A percentile compares a stretch with the other conserved stretches of the same genome.
phyloP scores from a whole-genome alignment of 1,140 invertebrate genomes.

The Neodiprion fabricii region DNA sequence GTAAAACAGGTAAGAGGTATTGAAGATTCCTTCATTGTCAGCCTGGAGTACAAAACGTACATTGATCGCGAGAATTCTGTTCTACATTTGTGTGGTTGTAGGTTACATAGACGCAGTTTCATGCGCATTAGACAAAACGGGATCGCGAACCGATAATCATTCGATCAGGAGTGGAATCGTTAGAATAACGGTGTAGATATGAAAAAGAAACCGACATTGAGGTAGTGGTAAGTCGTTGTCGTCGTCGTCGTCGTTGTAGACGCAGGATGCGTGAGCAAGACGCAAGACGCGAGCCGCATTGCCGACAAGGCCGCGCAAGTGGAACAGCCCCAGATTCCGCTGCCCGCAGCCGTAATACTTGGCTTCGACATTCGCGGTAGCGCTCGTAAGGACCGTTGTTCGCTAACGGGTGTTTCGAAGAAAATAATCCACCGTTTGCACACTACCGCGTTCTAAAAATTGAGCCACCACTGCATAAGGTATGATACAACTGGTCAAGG shows the following conservation, averaged over 20 bases:
- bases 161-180: not conserved
- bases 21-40: too few species aligned
- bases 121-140: too few species aligned
- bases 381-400: not conserved
- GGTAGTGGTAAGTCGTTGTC: not conserved
- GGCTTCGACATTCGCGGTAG: not conserved
- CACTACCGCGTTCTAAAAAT: too few species aligned
- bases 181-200: not conserved
- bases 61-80: too few species aligned
- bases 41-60: too few species aligned
- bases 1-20: too few species aligned
- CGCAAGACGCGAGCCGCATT: conserved; percentile 15
- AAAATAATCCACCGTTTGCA: too few species aligned
- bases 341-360: not conserved
- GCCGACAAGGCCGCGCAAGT: conserved; percentile 19
- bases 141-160: not conserved
- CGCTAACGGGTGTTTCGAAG: not conserved
- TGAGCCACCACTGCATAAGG: too few species aligned
- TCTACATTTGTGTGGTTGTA: too few species aligned
- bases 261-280: not conserved
- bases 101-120: too few species aligned
- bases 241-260: conserved; percentile 5
- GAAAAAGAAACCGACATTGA: not conserved
- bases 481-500: too few species aligned
- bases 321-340: conserved; percentile 12